Base-by-base conservation (phyloP, 2,113 vertebrate species). In the Cyprinodon tularosa region DNA sequence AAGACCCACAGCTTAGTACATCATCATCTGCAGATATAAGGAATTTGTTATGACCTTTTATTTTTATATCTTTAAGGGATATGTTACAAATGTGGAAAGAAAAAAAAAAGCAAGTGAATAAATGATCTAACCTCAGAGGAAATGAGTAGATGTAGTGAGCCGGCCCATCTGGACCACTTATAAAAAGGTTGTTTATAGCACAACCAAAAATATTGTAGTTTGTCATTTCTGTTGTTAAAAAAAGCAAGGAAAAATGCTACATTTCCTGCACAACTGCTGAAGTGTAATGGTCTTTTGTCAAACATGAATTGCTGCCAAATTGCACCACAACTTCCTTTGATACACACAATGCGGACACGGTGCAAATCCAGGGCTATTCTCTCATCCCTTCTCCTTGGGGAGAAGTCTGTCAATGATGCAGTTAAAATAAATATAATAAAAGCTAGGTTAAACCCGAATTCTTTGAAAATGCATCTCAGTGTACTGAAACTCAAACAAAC, bases 401-500 rank as follows among this genome's bases (percentile, higher is more conserved):
- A 20, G 29, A 50, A 37, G 62, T 44, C 3, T 74, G 40, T 60
- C 53, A 1, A 0, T 45, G n/a, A 38, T 60, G 37, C 48, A 39
- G 40, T 50, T 3, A 48, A 60, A 72, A 57, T 8, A 71, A 70
- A 53, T 20, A 69, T 1, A 0, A 5, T 42, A 37, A 10, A 40
- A 14, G 63, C 37, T 60, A 53, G 11, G 37, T 72, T 81, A 61
- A 40, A 71, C 77, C 29, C 36, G 29, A 66, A 71, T 80, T 87
- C 36, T 42, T 73, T 48, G 12, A 53, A 79, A 84, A 70, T 10
- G 15, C 53, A 62, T 38, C 38, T 89, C 68, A 71, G 36, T 50
- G n/a, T 36, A 38, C 36, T 80, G 36, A 66, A 65, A 84, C 53
- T 61, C 76, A 88, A 86, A 88, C 85, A 87, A 80, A 89, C 77